Evolutionary conservation across 1,140 invertebrate genomes (phyloP), one percentile per base, ranked within the genome.

Genomic region (Scaptomyza hsui): DNA sequence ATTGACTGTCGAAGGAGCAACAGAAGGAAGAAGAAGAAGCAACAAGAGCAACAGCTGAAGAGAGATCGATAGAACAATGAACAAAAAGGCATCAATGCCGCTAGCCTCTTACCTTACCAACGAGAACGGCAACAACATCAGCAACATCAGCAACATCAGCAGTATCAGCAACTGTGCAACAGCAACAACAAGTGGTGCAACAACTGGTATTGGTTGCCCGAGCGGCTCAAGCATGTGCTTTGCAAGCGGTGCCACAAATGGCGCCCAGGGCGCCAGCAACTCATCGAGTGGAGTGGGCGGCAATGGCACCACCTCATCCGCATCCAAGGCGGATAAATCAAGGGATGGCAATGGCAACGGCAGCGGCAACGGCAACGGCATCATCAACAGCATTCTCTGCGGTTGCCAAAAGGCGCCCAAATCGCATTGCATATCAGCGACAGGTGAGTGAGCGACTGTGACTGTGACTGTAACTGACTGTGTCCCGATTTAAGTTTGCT

Each of bases 351-450:
- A 18, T 0, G 48, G 44, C 5, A 49, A 3, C 13, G 69, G 47
- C 32, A 15, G 21, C 6, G 59, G 47, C 37, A 29, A 13, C 16
- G 16, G 48, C 53, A 12, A 39, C n/a, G 15, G 60, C 5, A 49
- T 77, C 13, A 47, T 62, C 15, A 70, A 62, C 18, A 44, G 68
- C 15, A 75, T 72, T 2, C 57, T 91, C 6, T 91, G 91, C 19
- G 90, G 91, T 13, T 91, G 91, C 60, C 86, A 89, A 12, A 75
- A 76, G 39, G 90, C 90, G n/a, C 90, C 91, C 57, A 91, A 91
- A 74, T 91, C 91, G 69, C 90, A 91, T 61, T 91, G 91, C 81
- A 89, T 91, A 77, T 91, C 91, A 61, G 91, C 91, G 57, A 91
- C 90, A 79, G 91, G 91, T 91, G 64, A 89, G 85, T 69, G 18